Evolutionary conservation across 2,888 invertebrate genomes (phyloP).

Genomic region (Scelioninae gen. 1): DNA sequence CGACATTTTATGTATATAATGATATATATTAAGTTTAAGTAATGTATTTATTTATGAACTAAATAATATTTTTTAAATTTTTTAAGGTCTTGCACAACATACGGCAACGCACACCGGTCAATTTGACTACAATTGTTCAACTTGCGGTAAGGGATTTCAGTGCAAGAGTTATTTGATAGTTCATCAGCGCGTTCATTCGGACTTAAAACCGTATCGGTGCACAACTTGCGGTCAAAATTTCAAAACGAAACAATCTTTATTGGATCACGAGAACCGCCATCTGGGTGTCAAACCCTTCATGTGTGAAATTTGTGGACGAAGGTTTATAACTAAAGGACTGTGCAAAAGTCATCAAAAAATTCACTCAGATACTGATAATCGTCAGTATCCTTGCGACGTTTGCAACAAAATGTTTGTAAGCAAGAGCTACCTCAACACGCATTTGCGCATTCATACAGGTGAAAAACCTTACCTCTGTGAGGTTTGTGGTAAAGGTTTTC

Average conservation of each 20-base stretch:
- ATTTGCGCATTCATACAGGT: slow-evolving; percentile 86
- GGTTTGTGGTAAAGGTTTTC: slow-evolving; percentile 87
- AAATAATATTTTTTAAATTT: not conserved
- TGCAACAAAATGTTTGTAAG: slow-evolving; percentile 87
- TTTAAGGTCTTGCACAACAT: slow-evolving; percentile 86
- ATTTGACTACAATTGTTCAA: slow-evolving; percentile 86
- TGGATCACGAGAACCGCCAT: slow-evolving; percentile 87
- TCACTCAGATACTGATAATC: slow-evolving; percentile 86
- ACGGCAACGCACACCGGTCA: slow-evolving; percentile 87
- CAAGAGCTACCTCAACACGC: slow-evolving; percentile 87
- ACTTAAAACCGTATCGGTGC: slow-evolving; percentile 86
- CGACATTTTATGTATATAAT: too few relatives aligned
- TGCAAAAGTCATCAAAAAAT: slow-evolving; percentile 87
- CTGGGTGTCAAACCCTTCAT: slow-evolving; percentile 87
- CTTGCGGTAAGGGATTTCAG: slow-evolving; percentile 87
- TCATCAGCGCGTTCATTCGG: slow-evolving; percentile 87
- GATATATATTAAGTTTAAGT: not conserved
- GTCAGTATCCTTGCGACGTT: slow-evolving; percentile 86
- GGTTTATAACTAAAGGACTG: slow-evolving; percentile 87
- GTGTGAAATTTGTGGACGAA: slow-evolving; percentile 86
- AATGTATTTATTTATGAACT: not conserved
- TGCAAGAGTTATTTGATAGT: slow-evolving; percentile 87
- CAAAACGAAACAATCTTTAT: slow-evolving; percentile 87
- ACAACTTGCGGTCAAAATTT: slow-evolving; percentile 86
- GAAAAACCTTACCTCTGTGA: slow-evolving; percentile 87